Evolutionary conservation across 2,888 invertebrate species (phyloP), one percentile per base, ranked within the genome.

Genomic region (Altica lythri): DNA sequence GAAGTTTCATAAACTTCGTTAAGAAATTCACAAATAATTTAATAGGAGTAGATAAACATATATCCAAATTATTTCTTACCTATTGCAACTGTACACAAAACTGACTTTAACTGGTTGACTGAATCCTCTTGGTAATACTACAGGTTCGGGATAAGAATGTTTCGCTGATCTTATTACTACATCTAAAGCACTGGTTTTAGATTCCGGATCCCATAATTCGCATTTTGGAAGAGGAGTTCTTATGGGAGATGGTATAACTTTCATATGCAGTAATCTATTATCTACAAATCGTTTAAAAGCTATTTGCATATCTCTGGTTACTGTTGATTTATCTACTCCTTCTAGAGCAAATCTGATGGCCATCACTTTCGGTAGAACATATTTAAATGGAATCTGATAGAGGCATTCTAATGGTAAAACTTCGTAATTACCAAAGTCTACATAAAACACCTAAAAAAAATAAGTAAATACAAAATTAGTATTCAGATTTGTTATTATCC

Each of bases 351-450:
- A 88, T 64, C 89, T 81, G 72, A 89, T 83, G 0, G 90, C 89
- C 79, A 89, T 86, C 3, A 88, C 86, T 77, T 84, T 84, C 0
- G 86, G 84, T 52, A 83, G 81, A 1, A 90, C 81, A 74, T 84
- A 86, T 67, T 86, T 84, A 53, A 84, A 81, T 0, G 91, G 89
- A 62, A 91, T 85, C 71, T 88, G 86, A 73, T 83, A 91, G 42
- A 92, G 82, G 63, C 88, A 84, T 61, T 84, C 82, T 58, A 85
- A 84, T 0, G 86, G 81, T 8, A 90, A 82, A 67, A 84, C 77
- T 75, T 89, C 90, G 4, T 86, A 86, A 68, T 89, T 88, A 18
- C 91, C 91, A 72, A 87, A 90, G 73, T 91, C 91, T 19, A 90
- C 88, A 72, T 89, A 91, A 68, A 86, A 88, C 3, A 91, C 74